Evolutionary conservation across 2,113 vertebrate species (phyloP).

Genomic region (Saguinus midas): DNA sequence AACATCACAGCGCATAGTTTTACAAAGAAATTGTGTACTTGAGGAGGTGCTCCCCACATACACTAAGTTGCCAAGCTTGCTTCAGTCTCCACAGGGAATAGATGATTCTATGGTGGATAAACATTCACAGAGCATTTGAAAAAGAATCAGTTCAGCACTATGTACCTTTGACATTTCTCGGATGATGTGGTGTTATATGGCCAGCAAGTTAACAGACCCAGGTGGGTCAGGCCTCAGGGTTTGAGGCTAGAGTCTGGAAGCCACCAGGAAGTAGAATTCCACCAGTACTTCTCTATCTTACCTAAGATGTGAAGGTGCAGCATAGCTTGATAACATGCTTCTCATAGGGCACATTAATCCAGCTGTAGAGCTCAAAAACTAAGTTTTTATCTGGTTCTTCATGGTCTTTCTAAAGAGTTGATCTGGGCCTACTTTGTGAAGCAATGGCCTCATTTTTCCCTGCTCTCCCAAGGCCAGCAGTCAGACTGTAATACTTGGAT

Average conservation of each 20-base stretch:
- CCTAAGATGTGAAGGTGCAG: neutral
- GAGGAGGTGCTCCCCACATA: neutral
- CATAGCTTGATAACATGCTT: fast-evolving
- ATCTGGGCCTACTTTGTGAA: neutral
- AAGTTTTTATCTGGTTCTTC: neutral
- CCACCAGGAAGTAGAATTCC: too few species aligned
- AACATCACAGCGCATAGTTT: neutral
- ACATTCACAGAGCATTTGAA: neutral
- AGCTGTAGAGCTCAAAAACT: neutral
- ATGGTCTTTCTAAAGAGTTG: neutral
- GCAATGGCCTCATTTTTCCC: neutral
- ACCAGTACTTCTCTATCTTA: neutral
- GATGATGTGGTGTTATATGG: neutral
- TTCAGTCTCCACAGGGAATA: neutral
- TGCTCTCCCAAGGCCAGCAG: neutral
- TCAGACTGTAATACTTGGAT: neutral
- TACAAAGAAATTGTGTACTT: neutral
- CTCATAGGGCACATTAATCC: neutral
- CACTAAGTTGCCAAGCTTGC: neutral
- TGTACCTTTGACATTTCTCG: neutral
- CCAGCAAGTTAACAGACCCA: neutral
- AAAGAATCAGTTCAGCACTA: neutral
- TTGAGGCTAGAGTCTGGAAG: neutral
- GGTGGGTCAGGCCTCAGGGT: neutral
- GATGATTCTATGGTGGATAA: neutral